These are phyloP conservation scores for Smutsia temminckii DNA, from an alignment of 2,797 vertebrate genomes.

Conservation along the genomic window DNA sequence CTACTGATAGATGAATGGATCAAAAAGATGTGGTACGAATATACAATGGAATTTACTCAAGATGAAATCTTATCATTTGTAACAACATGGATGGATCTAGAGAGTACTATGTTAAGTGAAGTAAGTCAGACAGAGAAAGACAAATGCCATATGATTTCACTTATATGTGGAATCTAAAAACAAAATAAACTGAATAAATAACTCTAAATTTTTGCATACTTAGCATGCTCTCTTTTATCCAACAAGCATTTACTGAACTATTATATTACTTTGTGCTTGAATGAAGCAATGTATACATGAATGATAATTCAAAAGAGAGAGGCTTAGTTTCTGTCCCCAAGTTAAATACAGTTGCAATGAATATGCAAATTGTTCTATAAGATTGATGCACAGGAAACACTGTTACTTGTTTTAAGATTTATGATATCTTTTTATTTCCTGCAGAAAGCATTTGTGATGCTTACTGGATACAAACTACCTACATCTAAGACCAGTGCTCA, in stretches of 20 bases:
- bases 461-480: conserved; percentile 48
- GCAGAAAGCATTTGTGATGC: not conserved
- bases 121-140: too few species aligned
- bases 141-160: too few species aligned
- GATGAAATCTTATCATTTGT: too few species aligned
- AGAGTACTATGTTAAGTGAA: too few species aligned
- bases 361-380: not conserved
- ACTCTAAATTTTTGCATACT: not conserved
- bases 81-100: too few species aligned
- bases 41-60: too few species aligned
- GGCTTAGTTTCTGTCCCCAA: not conserved
- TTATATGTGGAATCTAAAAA: too few species aligned
- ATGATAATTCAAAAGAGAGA: not conserved
- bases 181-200: too few species aligned
- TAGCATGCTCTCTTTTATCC: not conserved
- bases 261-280: not conserved
- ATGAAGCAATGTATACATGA: not conserved
- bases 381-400: not conserved
- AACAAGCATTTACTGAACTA: not conserved
- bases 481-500: not conserved
- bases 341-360: not conserved
- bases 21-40: too few species aligned
- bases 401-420: not conserved
- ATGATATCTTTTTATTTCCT: conserved; percentile 37
- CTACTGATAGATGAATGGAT: too few species aligned